phyloP scores from a whole-genome alignment of 53 echinoderm and acorn worm genomes.

The Patiria pectinifera region DNA sequence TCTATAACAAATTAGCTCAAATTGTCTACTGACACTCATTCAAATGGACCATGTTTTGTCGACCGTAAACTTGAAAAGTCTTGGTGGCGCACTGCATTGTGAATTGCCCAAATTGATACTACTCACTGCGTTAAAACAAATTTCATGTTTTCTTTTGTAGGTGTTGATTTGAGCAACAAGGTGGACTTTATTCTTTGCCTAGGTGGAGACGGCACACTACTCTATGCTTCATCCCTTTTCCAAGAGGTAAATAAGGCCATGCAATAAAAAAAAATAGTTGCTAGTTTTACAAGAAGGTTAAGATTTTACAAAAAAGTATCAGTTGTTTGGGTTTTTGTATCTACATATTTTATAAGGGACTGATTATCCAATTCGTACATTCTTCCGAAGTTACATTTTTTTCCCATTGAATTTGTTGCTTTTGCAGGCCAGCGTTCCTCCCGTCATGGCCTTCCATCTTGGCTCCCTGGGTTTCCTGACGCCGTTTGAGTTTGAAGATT shows the following conservation, averaged over 20 bases:
- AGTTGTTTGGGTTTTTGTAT: background rate
- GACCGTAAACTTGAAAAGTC: no score
- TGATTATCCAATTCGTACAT: background rate
- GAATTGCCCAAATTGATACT: no score
- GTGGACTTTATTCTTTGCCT: constrained; percentile 98
- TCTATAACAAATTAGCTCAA: no score
- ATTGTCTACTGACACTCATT: no score
- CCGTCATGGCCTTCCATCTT: constrained; percentile 98
- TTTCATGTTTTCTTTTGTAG: constrained; percentile 48
- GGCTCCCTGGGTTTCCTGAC: constrained; percentile 98
- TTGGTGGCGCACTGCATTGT: no score
- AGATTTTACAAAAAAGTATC: no score
- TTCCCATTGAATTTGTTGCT: background rate
- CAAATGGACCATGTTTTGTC: no score
- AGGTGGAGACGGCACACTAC: constrained; percentile 94
- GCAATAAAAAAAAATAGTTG: background rate
- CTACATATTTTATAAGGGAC: background rate
- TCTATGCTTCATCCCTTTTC: constrained; percentile 97
- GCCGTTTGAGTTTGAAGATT: constrained; percentile 95
- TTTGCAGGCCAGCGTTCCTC: constrained; percentile 87
- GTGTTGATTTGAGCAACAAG: constrained; percentile 87
- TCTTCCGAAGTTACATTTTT: background rate
- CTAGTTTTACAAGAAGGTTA: background rate
- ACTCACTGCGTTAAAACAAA: no score
- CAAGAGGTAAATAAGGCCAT: constrained; percentile 75